Percentiles rank a stretch among this genome's conserved stretches.
Conservation (phyloP, 92 coral and sea anemone genomes). For the Epizoanthus scotinus region DNA sequence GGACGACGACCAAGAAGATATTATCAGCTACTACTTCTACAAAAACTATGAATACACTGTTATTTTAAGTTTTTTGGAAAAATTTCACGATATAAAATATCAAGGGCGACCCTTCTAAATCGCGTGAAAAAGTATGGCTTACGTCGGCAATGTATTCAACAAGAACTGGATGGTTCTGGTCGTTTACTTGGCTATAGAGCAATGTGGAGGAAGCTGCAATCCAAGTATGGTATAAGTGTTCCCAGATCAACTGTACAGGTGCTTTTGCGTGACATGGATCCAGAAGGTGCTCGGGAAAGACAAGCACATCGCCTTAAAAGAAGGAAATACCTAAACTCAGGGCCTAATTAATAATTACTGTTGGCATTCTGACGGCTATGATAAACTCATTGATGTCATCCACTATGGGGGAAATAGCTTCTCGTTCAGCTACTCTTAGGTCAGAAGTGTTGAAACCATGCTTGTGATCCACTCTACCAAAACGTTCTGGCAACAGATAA, state of each 20-base stretch:
- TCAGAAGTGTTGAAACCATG: constrained; percentile 44
- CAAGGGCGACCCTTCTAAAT: constrained; percentile 14
- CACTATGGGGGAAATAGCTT: not conserved
- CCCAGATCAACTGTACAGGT: constrained; percentile 20
- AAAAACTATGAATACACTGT: no score
- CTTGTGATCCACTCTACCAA: constrained; percentile 43
- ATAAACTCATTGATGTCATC: constrained; percentile 39
- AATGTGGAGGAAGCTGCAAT: not conserved
- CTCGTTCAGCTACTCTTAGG: constrained; percentile 48
- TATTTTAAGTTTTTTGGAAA: constrained; percentile 20
- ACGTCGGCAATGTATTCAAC: no score
- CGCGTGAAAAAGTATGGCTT: constrained; percentile 24
- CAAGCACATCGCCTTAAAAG: constrained; percentile 23
- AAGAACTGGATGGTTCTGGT: no score
- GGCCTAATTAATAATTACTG: constrained; percentile 18
- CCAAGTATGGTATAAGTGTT: not conserved
- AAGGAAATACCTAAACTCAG: not conserved
- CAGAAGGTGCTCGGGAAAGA: constrained; percentile 11
- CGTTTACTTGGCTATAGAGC: no score
- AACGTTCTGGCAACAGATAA: constrained; percentile 49
- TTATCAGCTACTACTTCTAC: no score
- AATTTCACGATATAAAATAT: constrained; percentile 20
- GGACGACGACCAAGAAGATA: no score
- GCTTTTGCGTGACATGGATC: constrained; percentile 7
- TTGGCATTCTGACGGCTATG: constrained; percentile 55